Conservation (phyloP, 2,797 vertebrate genomes). For the Hoplostethus atlanticus region DNA sequence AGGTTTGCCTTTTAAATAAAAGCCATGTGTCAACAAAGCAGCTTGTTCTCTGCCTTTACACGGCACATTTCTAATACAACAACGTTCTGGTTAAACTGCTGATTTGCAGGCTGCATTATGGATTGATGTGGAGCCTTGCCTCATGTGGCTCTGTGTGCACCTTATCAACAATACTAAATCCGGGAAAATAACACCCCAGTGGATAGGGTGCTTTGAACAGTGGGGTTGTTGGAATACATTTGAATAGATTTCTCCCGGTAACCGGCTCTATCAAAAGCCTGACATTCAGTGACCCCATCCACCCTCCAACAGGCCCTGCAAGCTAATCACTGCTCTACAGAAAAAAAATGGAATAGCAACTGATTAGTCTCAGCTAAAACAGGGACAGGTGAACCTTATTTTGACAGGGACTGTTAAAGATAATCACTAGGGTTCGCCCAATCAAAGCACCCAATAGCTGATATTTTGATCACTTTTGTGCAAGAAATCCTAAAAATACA, state of each 20-base stretch:
- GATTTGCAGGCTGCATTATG: slow-evolving; percentile 14
- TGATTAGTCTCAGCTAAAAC: slow-evolving; percentile 6
- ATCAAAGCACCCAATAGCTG: too few relatives aligned
- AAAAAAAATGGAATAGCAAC: slow-evolving; percentile 31
- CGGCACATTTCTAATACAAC: slow-evolving; percentile 16
- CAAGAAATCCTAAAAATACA: too few relatives aligned
- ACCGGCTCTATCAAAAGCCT: slow-evolving; percentile 34
- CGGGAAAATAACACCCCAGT: neutral
- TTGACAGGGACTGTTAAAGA: too few relatives aligned
- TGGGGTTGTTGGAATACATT: slow-evolving; percentile 45
- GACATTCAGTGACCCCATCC: slow-evolving; percentile 24
- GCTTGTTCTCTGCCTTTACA: slow-evolving; percentile 7
- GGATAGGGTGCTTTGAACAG: slow-evolving; percentile 40
- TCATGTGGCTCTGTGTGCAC: neutral
- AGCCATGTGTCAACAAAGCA: neutral
- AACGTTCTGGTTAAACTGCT: slow-evolving; percentile 9
- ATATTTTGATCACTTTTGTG: too few relatives aligned
- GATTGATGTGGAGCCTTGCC: neutral
- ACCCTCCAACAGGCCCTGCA: slow-evolving; percentile 5
- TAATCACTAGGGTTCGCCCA: too few relatives aligned
- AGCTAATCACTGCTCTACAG: slow-evolving; percentile 26
- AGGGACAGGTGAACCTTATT: neutral
- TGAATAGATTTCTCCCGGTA: slow-evolving; percentile 46
- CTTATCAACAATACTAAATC: slow-evolving; percentile 22
- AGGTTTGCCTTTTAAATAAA: slow-evolving; percentile 6